These are phyloP conservation scores for Drosophila ironensis DNA, from an alignment of 1,140 invertebrate genomes.

Conservation along the genomic window DNA sequence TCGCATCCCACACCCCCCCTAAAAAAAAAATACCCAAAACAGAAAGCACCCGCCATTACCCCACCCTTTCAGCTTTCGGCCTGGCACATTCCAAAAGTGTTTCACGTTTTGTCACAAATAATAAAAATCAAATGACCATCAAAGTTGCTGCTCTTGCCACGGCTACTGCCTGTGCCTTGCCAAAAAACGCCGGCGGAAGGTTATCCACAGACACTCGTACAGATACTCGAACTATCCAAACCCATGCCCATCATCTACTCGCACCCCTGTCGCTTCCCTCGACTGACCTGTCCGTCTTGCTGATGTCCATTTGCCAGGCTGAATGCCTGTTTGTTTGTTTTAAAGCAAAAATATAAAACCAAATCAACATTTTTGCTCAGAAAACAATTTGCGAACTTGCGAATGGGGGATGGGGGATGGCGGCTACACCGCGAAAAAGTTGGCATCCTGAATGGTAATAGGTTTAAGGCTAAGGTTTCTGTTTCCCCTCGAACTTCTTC, in stretches of 20 bases:
- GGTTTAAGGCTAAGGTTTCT: too few relatives aligned
- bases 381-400: conserved; percentile 25
- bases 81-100: conserved; percentile 55
- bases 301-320: conserved; percentile 74
- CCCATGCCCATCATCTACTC: conserved; percentile 3
- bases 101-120: conserved; percentile 78
- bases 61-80: neutral
- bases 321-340: conserved; percentile 76
- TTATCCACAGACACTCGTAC: conserved; percentile 30
- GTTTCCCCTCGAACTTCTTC: too few relatives aligned
- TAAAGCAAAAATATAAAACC: conserved; percentile 75
- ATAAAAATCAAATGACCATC: conserved; percentile 76
- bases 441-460: neutral
- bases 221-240: conserved; percentile 14
- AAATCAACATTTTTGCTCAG: conserved; percentile 69
- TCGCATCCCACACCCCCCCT: neutral
- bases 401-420: neutral
- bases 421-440: neutral
- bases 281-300: conserved; percentile 46
- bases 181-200: conserved; percentile 65
- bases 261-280: neutral
- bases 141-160: conserved; percentile 28
- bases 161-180: conserved; percentile 40
- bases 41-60: neutral
- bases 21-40: neutral